These are phyloP conservation scores for Beris chalybata DNA, from an alignment of 2,888 invertebrate genomes.

Conservation along the genomic window DNA sequence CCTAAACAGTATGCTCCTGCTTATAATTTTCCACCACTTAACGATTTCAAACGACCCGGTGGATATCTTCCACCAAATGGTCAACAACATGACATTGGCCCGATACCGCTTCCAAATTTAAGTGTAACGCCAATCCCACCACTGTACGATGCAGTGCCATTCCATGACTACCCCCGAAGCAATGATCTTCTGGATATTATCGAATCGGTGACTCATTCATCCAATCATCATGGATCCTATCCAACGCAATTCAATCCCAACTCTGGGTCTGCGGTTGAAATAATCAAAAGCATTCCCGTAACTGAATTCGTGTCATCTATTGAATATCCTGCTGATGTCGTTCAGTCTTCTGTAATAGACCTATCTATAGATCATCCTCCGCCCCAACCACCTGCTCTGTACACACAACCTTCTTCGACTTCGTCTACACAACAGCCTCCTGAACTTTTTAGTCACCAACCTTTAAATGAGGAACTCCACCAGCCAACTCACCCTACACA, in stretches of 20 bases:
- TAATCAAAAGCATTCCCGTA: conserved; percentile 67
- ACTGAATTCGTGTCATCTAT: conserved; percentile 71
- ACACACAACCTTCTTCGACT: conserved; percentile 33
- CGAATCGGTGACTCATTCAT: conserved; percentile 6
- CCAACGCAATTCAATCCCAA: conserved; percentile 37
- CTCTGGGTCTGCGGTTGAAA: conserved; percentile 56
- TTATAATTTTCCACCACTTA: conserved; percentile 33
- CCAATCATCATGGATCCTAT: conserved; percentile 40
- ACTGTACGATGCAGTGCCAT: conserved; percentile 65
- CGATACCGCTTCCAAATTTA: conserved; percentile 67
- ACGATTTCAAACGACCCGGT: not conserved
- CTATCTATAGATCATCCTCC: conserved; percentile 58
- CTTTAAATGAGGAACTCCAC: not conserved
- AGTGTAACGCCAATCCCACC: conserved; percentile 65
- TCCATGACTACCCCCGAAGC: conserved; percentile 45
- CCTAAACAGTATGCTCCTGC: conserved; percentile 45
- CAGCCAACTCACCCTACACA: not conserved
- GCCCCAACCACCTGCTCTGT: conserved; percentile 26
- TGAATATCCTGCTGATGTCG: conserved; percentile 71
- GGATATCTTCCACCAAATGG: conserved; percentile 41
- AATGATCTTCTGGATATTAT: not conserved
- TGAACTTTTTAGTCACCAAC: no score
- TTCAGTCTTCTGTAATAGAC: conserved; percentile 59
- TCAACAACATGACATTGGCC: conserved; percentile 40
- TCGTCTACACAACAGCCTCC: conserved; percentile 10